phyloP scores from a whole-genome alignment of 2,888 invertebrate genomes.

The Hyles lineata region DNA sequence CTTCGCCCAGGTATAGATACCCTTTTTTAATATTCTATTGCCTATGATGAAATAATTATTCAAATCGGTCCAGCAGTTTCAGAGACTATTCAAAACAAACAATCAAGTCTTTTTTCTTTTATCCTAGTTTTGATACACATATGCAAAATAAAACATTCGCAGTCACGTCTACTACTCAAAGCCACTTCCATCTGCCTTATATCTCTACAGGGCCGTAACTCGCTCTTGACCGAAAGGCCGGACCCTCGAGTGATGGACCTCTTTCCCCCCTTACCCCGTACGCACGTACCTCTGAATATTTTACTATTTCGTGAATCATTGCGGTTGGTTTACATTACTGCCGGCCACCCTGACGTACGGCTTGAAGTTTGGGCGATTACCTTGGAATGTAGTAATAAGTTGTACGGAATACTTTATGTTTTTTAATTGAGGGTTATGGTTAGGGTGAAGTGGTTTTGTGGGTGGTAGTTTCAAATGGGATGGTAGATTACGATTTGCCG shows the following conservation, averaged over 20 bases:
- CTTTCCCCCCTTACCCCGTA: background rate
- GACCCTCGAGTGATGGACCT: conserved; percentile 29
- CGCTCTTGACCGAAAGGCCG: conserved; percentile 28
- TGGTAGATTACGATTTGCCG: too few relatives aligned
- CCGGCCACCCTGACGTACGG: background rate
- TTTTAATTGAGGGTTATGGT: background rate
- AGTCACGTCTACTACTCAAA: background rate
- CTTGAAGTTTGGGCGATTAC: background rate
- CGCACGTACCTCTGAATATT: conserved; percentile 26
- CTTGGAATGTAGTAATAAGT: conserved; percentile 15
- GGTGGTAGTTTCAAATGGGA: too few relatives aligned
- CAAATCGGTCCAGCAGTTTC: too few relatives aligned
- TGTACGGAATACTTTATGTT: background rate
- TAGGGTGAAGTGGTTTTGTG: background rate
- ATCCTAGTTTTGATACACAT: too few relatives aligned
- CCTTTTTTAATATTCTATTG: too few relatives aligned
- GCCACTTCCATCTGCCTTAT: background rate
- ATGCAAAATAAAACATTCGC: too few relatives aligned
- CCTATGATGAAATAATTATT: too few relatives aligned
- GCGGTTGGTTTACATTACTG: background rate
- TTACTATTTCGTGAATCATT: conserved; percentile 23
- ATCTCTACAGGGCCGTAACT: conserved; percentile 12
- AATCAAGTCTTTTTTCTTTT: too few relatives aligned
- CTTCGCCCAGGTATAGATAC: too few relatives aligned
- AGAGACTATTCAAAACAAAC: too few relatives aligned